A percentile compares a stretch with the other conserved stretches of the same genome.
These are phyloP conservation scores for Origma solitaria DNA, from an alignment of 2,113 vertebrate genomes.

Conservation along the genomic window DNA sequence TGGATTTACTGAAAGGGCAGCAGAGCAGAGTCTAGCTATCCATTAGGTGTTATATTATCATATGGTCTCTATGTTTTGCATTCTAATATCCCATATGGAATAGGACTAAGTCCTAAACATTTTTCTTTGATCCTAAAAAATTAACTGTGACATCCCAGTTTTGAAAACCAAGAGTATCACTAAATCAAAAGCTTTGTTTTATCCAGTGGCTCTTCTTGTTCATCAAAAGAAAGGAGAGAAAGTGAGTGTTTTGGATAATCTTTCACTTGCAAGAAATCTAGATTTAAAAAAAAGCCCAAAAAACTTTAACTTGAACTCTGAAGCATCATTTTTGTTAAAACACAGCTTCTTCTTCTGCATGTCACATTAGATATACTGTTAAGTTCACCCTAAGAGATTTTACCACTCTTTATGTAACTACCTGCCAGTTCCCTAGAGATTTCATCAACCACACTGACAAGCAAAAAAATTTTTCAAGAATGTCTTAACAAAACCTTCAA, in stretches of 20 bases:
- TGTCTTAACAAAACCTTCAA: background rate
- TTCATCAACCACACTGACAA: background rate
- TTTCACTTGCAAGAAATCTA: conserved; percentile 34
- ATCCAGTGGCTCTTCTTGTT: background rate
- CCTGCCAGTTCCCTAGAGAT: background rate
- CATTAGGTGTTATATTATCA: background rate
- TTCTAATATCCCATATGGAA: background rate
- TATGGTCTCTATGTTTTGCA: background rate
- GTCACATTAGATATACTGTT: background rate
- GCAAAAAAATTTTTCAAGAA: background rate
- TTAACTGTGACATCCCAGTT: background rate
- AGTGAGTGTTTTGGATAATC: background rate
- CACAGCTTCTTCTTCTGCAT: background rate
- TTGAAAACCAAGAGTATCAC: background rate
- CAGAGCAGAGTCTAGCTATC: background rate
- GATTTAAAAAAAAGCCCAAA: background rate
- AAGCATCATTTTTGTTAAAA: background rate
- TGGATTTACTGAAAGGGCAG: background rate
- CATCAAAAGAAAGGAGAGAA: background rate
- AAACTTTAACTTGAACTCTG: background rate
- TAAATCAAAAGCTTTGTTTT: background rate
- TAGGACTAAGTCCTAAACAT: background rate
- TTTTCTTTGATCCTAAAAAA: background rate
- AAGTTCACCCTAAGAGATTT: background rate
- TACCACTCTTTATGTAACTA: conserved; percentile 9